A percentile compares a stretch with the other conserved stretches of the same genome.
Conservation (phyloP, 2,888 invertebrate genomes). For the Caradrina kadenii region DNA sequence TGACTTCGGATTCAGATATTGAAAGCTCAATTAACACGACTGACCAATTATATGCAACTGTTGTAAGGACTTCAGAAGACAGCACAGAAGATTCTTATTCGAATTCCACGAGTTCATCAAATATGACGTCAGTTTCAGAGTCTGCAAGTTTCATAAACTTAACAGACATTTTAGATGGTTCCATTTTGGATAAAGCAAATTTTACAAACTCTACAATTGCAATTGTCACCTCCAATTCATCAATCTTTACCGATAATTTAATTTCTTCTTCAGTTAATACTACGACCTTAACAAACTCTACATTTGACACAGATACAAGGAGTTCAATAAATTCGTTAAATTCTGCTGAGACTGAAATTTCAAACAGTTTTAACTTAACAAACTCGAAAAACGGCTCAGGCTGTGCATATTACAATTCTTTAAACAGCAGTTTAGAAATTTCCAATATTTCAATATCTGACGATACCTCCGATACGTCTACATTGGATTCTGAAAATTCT, state of each 20-base stretch:
- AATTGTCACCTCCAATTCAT: conserved; percentile 17
- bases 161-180: conserved; percentile 32
- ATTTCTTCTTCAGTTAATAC: conserved; percentile 30
- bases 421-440: neutral
- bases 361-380: conserved; percentile 31
- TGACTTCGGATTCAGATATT: conserved; percentile 22
- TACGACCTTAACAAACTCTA: conserved; percentile 24
- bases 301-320: conserved; percentile 19
- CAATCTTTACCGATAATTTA: conserved; percentile 8
- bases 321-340: conserved; percentile 19
- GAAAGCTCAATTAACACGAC: conserved; percentile 21
- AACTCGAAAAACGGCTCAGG: conserved; percentile 26
- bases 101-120: conserved; percentile 35
- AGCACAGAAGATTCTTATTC: conserved; percentile 14
- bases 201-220: conserved; percentile 29
- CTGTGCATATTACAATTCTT: conserved; percentile 15
- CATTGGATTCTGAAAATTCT: conserved; percentile 12
- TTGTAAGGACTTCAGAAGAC: conserved; percentile 17
- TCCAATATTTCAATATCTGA: conserved; percentile 25
- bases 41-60: conserved; percentile 17
- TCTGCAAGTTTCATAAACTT: conserved; percentile 24
- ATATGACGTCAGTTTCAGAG: conserved; percentile 3
- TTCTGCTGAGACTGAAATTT: conserved; percentile 21
- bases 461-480: conserved; percentile 12
- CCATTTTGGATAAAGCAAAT: conserved; percentile 19